phyloP scores from a whole-genome alignment of 1,140 invertebrate genomes.

The Nixonia krombeini region DNA sequence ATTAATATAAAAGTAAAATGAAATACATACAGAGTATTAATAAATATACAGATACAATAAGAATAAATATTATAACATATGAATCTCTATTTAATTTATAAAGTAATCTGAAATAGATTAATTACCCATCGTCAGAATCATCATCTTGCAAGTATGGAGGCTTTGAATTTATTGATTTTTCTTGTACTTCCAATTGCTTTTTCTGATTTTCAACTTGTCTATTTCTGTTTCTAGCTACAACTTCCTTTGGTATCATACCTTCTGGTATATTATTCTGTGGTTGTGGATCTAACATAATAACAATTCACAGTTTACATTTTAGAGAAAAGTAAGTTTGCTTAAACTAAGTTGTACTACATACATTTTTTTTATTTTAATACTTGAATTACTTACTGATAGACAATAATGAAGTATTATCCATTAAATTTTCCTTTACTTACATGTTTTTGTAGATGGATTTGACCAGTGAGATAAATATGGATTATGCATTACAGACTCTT shows the following conservation, averaged over 20 bases:
- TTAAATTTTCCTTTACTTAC: constrained; percentile 12
- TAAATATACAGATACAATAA: constrained; percentile 17
- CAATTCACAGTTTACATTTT: no score
- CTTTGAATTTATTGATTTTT: constrained; percentile 22
- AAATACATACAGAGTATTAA: constrained; percentile 13
- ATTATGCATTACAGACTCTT: not conserved
- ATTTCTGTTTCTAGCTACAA: constrained; percentile 64
- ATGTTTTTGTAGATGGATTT: constrained; percentile 19
- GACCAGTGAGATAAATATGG: not conserved
- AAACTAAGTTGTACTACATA: not conserved
- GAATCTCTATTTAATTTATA: no score
- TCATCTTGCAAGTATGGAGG: constrained; percentile 40
- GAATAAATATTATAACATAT: no score
- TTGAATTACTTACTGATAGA: not conserved
- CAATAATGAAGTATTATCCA: not conserved
- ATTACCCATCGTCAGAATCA: constrained; percentile 73
- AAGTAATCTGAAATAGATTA: constrained; percentile 7
- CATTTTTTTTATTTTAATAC: not conserved
- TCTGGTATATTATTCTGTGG: constrained; percentile 64
- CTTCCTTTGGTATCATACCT: constrained; percentile 68
- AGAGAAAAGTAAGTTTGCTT: not conserved
- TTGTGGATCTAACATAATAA: constrained; percentile 59
- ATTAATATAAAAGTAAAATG: not conserved
- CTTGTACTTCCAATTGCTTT: constrained; percentile 16
- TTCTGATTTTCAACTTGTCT: constrained; percentile 51